Conservation (phyloP, 2,888 invertebrate species). For the Heterodera filipjevi region DNA sequence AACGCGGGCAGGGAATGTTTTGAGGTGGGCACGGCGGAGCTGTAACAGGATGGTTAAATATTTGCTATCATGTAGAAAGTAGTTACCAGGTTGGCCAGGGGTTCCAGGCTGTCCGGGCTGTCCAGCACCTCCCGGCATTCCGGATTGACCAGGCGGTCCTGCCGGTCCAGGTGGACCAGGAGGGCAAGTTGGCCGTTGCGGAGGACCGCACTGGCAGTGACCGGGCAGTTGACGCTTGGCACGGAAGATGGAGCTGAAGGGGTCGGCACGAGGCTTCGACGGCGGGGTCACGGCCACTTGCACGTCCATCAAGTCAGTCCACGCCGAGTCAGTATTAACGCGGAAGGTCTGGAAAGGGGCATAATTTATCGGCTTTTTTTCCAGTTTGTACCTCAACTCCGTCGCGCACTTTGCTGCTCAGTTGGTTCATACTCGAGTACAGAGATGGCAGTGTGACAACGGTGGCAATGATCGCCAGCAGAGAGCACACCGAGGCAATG, state of each 20-base stretch:
- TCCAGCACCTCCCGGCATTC: too few species aligned
- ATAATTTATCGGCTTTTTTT: too few species aligned
- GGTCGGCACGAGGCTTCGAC: slow-evolving; percentile 54
- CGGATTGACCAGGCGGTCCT: slow-evolving; percentile 11
- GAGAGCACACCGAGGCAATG: slow-evolving; percentile 47
- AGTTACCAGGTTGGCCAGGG: too few species aligned
- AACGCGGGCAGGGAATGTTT: too few species aligned
- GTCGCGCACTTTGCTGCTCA: slow-evolving; percentile 46
- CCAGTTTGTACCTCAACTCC: slow-evolving; percentile 40
- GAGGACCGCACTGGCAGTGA: slow-evolving; percentile 48
- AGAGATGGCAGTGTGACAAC: slow-evolving; percentile 57
- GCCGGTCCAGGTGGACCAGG: slow-evolving; percentile 34
- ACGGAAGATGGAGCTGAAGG: slow-evolving; percentile 57
- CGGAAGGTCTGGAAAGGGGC: slow-evolving; percentile 48
- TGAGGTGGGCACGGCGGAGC: too few species aligned
- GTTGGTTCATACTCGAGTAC: slow-evolving; percentile 56
- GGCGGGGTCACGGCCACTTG: slow-evolving; percentile 62
- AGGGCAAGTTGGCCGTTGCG: not conserved
- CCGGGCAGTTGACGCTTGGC: slow-evolving; percentile 49
- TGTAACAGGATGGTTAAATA: too few species aligned
- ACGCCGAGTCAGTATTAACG: slow-evolving; percentile 62
- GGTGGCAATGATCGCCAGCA: slow-evolving; percentile 52
- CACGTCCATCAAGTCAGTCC: slow-evolving; percentile 64
- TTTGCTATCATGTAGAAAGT: too few species aligned
- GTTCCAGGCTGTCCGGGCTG: too few species aligned